Base-by-base conservation (phyloP, 1,140 invertebrate genomes). In the Diabrotica undecimpunctata region DNA sequence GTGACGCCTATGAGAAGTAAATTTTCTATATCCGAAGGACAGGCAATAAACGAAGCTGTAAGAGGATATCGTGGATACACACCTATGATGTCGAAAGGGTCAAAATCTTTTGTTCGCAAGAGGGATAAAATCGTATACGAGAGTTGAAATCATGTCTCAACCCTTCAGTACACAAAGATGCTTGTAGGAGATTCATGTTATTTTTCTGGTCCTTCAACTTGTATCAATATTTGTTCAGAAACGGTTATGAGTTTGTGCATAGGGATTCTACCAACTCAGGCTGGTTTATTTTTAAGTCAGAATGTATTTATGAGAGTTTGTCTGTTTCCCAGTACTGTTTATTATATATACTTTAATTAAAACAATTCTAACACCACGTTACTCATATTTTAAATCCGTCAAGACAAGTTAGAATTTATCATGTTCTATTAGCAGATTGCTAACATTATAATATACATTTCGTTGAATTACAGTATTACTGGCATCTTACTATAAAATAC, bases 1-100 rank as follows among this genome's bases (percentile, higher is more conserved):
- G 25, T 25, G 25, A 4, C 25, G 25, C 25, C 25, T 25, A 25
- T 25, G 25, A 25, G 25, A 25, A 25, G 25, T 25, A 25, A 25
- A 25, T 25, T 25, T 25, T 25, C 57, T 53, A 57, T 64, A 64
- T 57, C 53, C 59, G 60, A 66, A 66, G 60, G 50, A 38, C 59
- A 12, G 62, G 65, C 65, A 66, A 66, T 62, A 64, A 39, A 51
- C 54, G 37, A 50, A 50, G 10, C n/a, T 37, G 9, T n/a, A 13
- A 57, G 37, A 38, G 13, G 8, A 36, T 14, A 25, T 25, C n/a
- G 12, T 37, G n/a, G 10, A 57, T 57, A 37, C 36, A 57, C 55
- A 37, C 36, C 55, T 59, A 65, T 53, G 53, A 58, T 13, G 52
- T 12, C 13, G 52, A 14, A 52, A 61, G 39, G 64, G 58, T 25